Evolutionary conservation across 1,140 invertebrate genomes (phyloP).

Genomic region (Heliconius hewitsoni): DNA sequence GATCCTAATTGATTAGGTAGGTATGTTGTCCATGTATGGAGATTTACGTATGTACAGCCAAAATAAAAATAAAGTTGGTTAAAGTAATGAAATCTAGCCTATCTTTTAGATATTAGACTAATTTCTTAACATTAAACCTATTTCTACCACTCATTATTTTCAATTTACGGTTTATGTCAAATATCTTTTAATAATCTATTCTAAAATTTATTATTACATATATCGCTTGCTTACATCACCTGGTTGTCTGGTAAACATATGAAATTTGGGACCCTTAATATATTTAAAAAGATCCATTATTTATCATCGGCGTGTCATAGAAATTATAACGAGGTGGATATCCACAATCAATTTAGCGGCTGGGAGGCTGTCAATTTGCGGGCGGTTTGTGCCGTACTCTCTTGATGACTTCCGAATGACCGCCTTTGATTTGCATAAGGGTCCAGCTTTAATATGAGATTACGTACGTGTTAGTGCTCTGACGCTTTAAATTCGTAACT

Average conservation of each 20-base stretch:
- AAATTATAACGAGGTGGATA: constrained; percentile 67
- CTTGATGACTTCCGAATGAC: constrained; percentile 78
- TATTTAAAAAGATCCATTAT: constrained; percentile 42
- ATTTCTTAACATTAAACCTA: not conserved
- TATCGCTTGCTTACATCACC: not conserved
- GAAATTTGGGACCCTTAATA: not conserved
- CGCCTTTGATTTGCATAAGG: constrained; percentile 77
- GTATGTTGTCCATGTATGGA: constrained; percentile 20
- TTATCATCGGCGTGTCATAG: constrained; percentile 55
- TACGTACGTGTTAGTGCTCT: constrained; percentile 63
- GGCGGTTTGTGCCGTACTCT: constrained; percentile 46
- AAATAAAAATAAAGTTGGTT: constrained; percentile 9
- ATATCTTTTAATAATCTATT: not conserved
- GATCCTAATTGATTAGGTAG: constrained; percentile 39
- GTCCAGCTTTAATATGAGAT: constrained; percentile 74
- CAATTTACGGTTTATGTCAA: not conserved
- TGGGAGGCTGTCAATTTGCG: constrained; percentile 71
- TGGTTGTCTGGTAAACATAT: not conserved
- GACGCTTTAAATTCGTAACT: constrained; percentile 46
- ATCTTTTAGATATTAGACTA: not conserved
- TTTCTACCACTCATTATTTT: not conserved
- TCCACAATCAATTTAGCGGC: constrained; percentile 70
- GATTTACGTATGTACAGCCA: constrained; percentile 14
- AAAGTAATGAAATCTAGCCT: constrained; percentile 13
- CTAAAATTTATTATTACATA: not conserved